Percentiles rank a stretch among this genome's conserved stretches.
Conservation (phyloP, 2,113 vertebrate species). For the Excalfactoria chinensis region DNA sequence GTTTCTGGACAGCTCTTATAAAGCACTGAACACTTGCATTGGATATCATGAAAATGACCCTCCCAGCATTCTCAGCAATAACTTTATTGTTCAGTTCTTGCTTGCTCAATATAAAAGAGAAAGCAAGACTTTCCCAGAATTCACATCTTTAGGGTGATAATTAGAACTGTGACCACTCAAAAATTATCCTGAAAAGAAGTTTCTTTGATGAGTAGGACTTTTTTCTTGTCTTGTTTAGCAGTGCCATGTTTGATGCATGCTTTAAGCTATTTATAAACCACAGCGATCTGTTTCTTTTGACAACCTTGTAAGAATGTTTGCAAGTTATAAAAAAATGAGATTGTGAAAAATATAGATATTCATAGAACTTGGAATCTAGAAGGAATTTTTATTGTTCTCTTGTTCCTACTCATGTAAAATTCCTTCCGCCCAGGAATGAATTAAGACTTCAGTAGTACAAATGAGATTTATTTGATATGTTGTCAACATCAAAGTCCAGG, state of each 20-base stretch:
- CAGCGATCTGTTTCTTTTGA: background rate
- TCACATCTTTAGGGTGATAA: background rate
- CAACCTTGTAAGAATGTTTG: background rate
- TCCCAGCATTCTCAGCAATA: background rate
- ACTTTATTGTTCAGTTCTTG: background rate
- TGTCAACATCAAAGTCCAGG: background rate
- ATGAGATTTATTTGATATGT: background rate
- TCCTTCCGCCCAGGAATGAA: background rate
- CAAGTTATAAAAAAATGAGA: background rate
- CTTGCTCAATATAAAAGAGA: background rate
- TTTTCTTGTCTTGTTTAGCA: background rate
- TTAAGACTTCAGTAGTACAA: background rate
- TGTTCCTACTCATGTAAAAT: background rate
- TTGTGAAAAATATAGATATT: background rate
- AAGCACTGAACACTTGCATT: background rate
- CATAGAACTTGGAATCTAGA: background rate
- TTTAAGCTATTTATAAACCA: constrained; percentile 3
- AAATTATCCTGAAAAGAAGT: constrained; percentile 11
- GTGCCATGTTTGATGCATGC: background rate
- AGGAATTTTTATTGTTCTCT: background rate
- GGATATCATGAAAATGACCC: background rate
- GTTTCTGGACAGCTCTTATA: background rate
- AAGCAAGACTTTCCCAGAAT: background rate
- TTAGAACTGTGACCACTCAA: background rate
- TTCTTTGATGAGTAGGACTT: background rate